Conservation (phyloP, 2,888 invertebrate species). For the Acanthopleura granulata region DNA sequence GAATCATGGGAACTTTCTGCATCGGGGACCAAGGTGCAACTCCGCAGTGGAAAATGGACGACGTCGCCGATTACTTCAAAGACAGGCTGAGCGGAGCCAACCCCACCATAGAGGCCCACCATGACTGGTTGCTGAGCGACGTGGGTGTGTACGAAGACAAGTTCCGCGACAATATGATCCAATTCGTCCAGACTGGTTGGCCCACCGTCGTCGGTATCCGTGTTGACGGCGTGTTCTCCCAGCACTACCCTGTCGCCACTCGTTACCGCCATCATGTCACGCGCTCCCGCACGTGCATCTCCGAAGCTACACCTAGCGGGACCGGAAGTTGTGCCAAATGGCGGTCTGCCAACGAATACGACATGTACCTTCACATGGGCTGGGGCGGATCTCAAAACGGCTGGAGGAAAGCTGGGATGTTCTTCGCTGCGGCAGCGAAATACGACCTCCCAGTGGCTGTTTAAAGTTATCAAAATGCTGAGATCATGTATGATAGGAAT, state of each 20-base stretch:
- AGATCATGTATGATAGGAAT: too few relatives aligned
- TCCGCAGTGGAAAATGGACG: slow-evolving; percentile 25
- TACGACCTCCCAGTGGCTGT: slow-evolving; percentile 1
- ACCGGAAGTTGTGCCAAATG: background rate
- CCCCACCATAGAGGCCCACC: slow-evolving; percentile 19
- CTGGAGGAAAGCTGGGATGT: slow-evolving; percentile 28
- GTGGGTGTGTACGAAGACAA: slow-evolving; percentile 27
- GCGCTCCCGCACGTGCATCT: slow-evolving; percentile 19
- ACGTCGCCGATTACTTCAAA: slow-evolving; percentile 25
- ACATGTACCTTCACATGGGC: slow-evolving; percentile 32
- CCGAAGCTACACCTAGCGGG: background rate
- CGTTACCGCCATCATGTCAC: slow-evolving; percentile 20
- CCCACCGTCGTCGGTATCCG: slow-evolving; percentile 28
- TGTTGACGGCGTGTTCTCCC: slow-evolving; percentile 23
- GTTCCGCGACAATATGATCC: slow-evolving; percentile 20
- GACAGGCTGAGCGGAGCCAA: slow-evolving; percentile 17
- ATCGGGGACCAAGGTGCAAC: slow-evolving; percentile 24
- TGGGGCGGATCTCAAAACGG: slow-evolving; percentile 26
- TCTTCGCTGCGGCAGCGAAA: slow-evolving; percentile 26
- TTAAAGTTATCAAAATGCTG: background rate
- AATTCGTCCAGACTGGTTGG: slow-evolving; percentile 25
- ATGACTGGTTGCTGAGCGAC: slow-evolving; percentile 15
- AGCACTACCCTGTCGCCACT: slow-evolving; percentile 31
- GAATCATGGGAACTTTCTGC: slow-evolving; percentile 25
- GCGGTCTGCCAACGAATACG: slow-evolving; percentile 19